A percentile compares a stretch with the other conserved stretches of the same genome.
These are phyloP conservation scores for Drosophila suzukii DNA, from an alignment of 1,140 invertebrate species.

Conservation along the genomic window DNA sequence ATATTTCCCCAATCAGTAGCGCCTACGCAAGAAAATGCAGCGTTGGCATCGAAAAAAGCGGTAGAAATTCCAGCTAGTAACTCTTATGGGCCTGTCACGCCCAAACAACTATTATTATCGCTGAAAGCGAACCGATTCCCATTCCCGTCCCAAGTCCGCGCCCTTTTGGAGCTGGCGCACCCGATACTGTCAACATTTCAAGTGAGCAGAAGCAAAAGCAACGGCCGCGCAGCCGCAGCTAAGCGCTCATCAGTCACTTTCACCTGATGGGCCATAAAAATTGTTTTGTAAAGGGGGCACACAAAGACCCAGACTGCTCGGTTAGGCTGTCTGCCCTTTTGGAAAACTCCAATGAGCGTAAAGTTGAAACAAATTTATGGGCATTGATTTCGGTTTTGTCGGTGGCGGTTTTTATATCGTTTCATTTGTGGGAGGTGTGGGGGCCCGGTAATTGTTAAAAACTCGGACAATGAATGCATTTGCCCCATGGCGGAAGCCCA, in stretches of 20 bases:
- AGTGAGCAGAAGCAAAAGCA: conserved; percentile 39
- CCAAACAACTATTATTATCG: conserved; percentile 55
- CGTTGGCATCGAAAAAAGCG: conserved; percentile 23
- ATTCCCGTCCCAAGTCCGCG: conserved; percentile 52
- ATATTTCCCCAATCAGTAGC: conserved; percentile 12
- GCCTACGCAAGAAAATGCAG: conserved; percentile 51
- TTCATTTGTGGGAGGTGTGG: conserved; percentile 5
- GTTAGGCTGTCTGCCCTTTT: conserved; percentile 57
- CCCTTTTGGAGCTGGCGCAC: conserved; percentile 67
- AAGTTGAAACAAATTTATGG: conserved; percentile 57
- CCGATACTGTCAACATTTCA: conserved; percentile 68
- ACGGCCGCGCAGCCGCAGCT: conserved; percentile 13
- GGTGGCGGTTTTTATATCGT: conserved; percentile 9
- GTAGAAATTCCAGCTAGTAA: conserved; percentile 43
- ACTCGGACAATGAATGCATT: conserved; percentile 51
- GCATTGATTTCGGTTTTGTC: conserved; percentile 57
- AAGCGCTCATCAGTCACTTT: conserved; percentile 71
- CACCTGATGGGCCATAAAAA: conserved; percentile 74
- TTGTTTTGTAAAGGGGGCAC: conserved; percentile 42
- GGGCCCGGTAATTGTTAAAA: conserved; percentile 48
- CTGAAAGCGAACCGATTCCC: conserved; percentile 69
- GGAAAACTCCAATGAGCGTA: conserved; percentile 68
- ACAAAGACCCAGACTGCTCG: conserved; percentile 21
- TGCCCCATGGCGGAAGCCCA: conserved; percentile 56
- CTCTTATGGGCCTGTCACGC: conserved; percentile 56